These are phyloP conservation scores for Phoxinus dragarum DNA, from an alignment of 2,797 vertebrate genomes.

Conservation along the genomic window DNA sequence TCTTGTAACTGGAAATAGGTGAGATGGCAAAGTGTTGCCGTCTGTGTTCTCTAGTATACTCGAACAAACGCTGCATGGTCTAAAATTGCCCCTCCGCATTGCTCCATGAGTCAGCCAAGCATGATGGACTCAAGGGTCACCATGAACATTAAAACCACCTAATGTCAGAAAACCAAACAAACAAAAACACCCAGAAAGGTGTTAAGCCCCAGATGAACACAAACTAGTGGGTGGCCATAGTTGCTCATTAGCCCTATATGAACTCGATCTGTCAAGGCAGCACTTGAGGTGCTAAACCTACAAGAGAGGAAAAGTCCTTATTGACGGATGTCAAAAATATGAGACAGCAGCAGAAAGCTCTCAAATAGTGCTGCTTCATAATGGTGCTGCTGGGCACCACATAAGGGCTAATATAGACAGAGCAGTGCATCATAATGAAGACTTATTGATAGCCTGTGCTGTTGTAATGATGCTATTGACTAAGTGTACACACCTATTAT, in stretches of 20 bases:
- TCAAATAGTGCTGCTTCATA: conserved; percentile 65
- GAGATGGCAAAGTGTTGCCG: conserved; percentile 53
- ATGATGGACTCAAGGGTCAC: conserved; percentile 49
- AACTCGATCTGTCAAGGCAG: conserved; percentile 51
- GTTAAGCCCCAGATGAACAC: conserved; percentile 67
- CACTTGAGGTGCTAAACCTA: conserved; percentile 41
- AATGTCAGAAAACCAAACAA: conserved; percentile 63
- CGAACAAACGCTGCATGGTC: conserved; percentile 53
- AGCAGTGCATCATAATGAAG: conserved; percentile 78
- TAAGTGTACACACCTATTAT: conserved; percentile 74
- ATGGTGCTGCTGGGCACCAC: conserved; percentile 68
- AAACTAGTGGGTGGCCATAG: conserved; percentile 70
- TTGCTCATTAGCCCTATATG: conserved; percentile 71
- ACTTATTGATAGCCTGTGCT: conserved; percentile 74
- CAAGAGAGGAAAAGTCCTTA: conserved; percentile 74
- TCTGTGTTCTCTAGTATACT: conserved; percentile 61
- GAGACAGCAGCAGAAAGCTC: conserved; percentile 72
- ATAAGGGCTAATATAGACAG: conserved; percentile 77
- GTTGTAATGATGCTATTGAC: conserved; percentile 78
- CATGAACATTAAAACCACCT: conserved; percentile 56
- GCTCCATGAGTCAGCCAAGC: conserved; percentile 51
- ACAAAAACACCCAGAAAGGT: conserved; percentile 60
- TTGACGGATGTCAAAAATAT: conserved; percentile 78
- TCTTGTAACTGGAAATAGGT: conserved; percentile 66
- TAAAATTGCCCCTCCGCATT: conserved; percentile 58